Evolutionary conservation across 2,888 invertebrate species (phyloP).

Genomic region (Philaethria dido): DNA sequence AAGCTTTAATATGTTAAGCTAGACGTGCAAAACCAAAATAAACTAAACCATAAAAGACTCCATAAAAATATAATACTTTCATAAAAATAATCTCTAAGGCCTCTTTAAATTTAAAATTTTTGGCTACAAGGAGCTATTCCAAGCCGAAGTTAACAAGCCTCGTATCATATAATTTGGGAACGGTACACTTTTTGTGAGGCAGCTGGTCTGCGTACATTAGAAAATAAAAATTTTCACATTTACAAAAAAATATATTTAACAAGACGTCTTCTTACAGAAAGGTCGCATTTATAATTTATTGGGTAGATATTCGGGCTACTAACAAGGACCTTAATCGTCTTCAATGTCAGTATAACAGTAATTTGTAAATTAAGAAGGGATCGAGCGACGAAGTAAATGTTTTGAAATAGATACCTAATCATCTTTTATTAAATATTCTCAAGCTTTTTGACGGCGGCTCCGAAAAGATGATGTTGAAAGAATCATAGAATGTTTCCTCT

Average conservation of each 20-base stretch:
- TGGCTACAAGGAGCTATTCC: constrained; percentile 38
- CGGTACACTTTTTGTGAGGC: constrained; percentile 42
- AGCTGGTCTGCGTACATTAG: constrained; percentile 63
- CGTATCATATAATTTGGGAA: constrained; percentile 71
- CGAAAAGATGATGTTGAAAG: constrained; percentile 9
- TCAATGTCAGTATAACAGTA: constrained; percentile 61
- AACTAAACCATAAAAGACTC: constrained; percentile 1
- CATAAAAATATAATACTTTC: constrained; percentile 22
- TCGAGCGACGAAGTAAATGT: constrained; percentile 59
- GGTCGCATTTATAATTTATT: constrained; percentile 63
- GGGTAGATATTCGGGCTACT: constrained; percentile 52
- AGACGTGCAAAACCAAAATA: background rate
- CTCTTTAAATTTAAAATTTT: constrained; percentile 42
- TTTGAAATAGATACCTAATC: constrained; percentile 70
- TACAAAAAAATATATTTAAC: constrained; percentile 60
- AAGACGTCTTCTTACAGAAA: constrained; percentile 54
- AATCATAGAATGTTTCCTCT: constrained; percentile 7
- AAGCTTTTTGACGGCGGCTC: constrained; percentile 47
- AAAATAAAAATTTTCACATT: constrained; percentile 75
- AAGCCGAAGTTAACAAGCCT: constrained; percentile 59
- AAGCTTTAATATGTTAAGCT: background rate
- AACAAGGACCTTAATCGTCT: constrained; percentile 59
- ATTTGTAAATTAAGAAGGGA: constrained; percentile 70
- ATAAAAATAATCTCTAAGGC: constrained; percentile 41
- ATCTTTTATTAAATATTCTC: constrained; percentile 65